phyloP scores from a whole-genome alignment of 2,113 vertebrate genomes.

The Camelus dromedarius region DNA sequence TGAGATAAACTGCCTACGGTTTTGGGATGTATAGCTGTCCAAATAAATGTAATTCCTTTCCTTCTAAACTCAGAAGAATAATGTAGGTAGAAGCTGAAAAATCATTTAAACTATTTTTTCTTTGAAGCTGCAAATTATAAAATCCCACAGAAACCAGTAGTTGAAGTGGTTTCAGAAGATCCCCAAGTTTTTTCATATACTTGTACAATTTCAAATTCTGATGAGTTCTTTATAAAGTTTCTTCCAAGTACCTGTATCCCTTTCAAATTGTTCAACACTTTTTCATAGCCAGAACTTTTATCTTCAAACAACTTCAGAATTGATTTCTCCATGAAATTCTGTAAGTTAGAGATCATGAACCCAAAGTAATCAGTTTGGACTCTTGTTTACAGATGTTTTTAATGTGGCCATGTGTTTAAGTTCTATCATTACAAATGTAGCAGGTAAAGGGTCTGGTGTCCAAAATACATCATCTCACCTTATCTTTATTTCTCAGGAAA shows the following conservation, averaged over 20 bases:
- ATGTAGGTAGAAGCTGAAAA: not conserved
- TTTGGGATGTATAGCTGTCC: not conserved
- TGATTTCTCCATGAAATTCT: slow-evolving; percentile 15
- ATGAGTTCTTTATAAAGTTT: not conserved
- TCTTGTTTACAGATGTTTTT: not conserved
- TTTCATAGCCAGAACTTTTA: not conserved
- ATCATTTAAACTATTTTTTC: not conserved
- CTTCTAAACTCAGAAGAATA: not conserved
- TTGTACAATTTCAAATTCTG: not conserved
- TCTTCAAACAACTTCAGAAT: not conserved
- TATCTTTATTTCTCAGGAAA: not conserved
- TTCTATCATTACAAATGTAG: not conserved
- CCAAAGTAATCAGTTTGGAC: not conserved
- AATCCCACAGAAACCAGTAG: not conserved
- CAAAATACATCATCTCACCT: not conserved
- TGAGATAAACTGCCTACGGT: not conserved
- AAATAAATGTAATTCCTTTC: not conserved
- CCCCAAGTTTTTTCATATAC: not conserved
- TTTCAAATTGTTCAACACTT: not conserved
- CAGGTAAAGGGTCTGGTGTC: not conserved
- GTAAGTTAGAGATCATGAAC: not conserved
- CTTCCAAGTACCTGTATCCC: not conserved
- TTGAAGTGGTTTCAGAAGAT: not conserved
- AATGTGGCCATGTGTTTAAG: not conserved
- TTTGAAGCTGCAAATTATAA: not conserved